phyloP scores from a whole-genome alignment of 2,113 vertebrate species.

The Gasterosteus nipponicus region DNA sequence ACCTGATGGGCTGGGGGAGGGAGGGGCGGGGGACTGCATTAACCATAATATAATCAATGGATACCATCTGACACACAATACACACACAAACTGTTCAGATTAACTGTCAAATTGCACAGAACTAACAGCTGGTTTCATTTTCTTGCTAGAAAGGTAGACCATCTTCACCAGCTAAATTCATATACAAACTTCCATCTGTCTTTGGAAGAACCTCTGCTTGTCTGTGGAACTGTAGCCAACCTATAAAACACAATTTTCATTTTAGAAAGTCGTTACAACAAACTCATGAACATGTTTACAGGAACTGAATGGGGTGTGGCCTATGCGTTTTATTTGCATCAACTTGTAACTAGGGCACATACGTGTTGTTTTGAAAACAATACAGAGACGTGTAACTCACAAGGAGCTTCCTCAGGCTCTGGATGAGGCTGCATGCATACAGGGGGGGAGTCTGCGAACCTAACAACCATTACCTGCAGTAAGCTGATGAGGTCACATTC shows the following conservation, averaged over 20 bases:
- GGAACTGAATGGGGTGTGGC: not conserved
- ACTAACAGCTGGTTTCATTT: slow-evolving; percentile 78
- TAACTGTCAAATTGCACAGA: not conserved
- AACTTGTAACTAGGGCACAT: slow-evolving; percentile 1
- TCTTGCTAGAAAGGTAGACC: slow-evolving; percentile 35
- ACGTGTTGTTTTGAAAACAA: not conserved
- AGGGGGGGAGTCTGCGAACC: slow-evolving; percentile 90
- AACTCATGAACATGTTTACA: slow-evolving; percentile 14
- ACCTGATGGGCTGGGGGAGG: too few relatives aligned
- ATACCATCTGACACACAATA: slow-evolving; percentile 25
- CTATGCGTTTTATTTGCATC: slow-evolving; percentile 18
- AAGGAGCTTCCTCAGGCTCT: slow-evolving; percentile 38
- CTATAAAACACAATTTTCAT: slow-evolving; percentile 12
- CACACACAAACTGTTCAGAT: not conserved
- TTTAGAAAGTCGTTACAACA: not conserved
- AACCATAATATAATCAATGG: not conserved
- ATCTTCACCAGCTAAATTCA: slow-evolving; percentile 62
- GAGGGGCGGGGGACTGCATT: too few relatives aligned
- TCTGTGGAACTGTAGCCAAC: slow-evolving; percentile 49
- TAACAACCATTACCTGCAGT: slow-evolving; percentile 89
- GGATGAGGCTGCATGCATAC: slow-evolving; percentile 80
- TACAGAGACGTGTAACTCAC: slow-evolving; percentile 41
- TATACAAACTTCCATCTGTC: slow-evolving; percentile 39
- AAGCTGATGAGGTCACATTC: slow-evolving; percentile 89
- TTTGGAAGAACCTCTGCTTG: slow-evolving; percentile 17